These are phyloP conservation scores for Cyprinodon diabolis DNA, from an alignment of 2,797 vertebrate genomes.

Conservation along the genomic window DNA sequence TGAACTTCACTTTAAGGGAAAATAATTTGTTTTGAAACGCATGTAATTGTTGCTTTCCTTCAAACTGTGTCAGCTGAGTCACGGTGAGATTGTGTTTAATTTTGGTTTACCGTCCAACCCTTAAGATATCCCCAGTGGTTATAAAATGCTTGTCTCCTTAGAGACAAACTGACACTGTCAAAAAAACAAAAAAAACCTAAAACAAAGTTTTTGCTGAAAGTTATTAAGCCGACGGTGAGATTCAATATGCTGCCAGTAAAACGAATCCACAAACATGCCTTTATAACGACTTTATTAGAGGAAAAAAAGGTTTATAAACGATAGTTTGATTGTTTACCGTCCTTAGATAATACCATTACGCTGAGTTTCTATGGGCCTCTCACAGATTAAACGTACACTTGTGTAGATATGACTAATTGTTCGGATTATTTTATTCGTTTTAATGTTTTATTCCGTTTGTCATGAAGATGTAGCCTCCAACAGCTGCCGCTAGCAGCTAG, in stretches of 20 bases:
- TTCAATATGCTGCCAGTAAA: not conserved
- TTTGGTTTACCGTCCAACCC: conserved; percentile 6
- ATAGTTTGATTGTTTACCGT: conserved; percentile 2
- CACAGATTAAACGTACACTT: not conserved
- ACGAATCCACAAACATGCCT: not conserved
- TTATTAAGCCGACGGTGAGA: not conserved
- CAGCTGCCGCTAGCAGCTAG: conserved; percentile 38
- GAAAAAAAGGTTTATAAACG: not conserved
- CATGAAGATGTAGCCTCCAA: conserved; percentile 17
- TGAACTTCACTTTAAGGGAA: not conserved
- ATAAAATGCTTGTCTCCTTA: conserved; percentile 4
- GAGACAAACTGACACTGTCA: conserved; percentile 12
- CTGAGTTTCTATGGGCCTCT: conserved; percentile 1
- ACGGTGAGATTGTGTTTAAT: not conserved
- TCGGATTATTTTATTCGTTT: not conserved
- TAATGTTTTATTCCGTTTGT: conserved; percentile 30
- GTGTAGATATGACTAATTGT: not conserved
- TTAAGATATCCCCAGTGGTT: not conserved
- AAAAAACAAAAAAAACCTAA: not conserved
- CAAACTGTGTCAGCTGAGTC: not conserved
- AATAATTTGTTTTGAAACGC: not conserved
- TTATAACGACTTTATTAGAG: conserved; percentile 9
- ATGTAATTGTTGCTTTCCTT: conserved; percentile 1
- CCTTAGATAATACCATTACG: not conserved
- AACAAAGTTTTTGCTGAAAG: conserved; percentile 3